Base-by-base conservation (phyloP, 2,888 invertebrate genomes). In the Drosophila pegasa region DNA sequence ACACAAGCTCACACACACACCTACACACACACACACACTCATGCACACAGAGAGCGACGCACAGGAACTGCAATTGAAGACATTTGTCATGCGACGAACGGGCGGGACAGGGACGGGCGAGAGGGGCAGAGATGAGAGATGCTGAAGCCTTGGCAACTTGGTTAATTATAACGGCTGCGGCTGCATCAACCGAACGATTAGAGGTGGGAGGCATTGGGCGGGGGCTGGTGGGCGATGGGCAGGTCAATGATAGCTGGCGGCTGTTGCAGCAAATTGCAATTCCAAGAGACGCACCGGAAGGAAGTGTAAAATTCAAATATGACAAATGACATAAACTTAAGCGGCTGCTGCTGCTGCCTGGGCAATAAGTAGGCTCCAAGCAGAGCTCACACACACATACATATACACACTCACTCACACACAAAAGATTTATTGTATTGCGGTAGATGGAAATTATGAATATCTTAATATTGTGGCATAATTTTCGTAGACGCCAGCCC, bases 291-390 rank as follows among this genome's bases (percentile, higher is more conserved):
- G 76, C 82, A 88, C 86, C 86, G 88, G 86, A 88, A 88, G 86
- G 86, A 86, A 86, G 88, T 86, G 87, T 88, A 86, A 86, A 86
- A 86, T 86, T 86, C 88, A 86, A 86, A 86, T 86, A 88, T 86
- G 86, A 86, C 86, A 86, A 88, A 88, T 86, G 86, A 88, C 86
- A 88, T 88, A 78, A 86, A 86, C 78, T 86, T 88, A 87, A 88
- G 86, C 85, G 85, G 75, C 88, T 50, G 50, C 48, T 31, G 31
- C 20, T 71, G 54, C 54, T 40, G 52, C 55, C 37, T 20, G 52
- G 51, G 12, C 33, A 45, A 37, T 52, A 47, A 45, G 37, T 62
- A 50, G 38, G 50, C 27, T 31, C 29, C 22, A 35, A 14, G 27
- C 48, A 62, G 16, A 43, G 1, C 16, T 35, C 45, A 59, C 51